A percentile compares a stretch with the other conserved stretches of the same genome.
Evolutionary conservation across 2,113 vertebrate genomes (phyloP).

Genomic region (Hoplias malabaricus): DNA sequence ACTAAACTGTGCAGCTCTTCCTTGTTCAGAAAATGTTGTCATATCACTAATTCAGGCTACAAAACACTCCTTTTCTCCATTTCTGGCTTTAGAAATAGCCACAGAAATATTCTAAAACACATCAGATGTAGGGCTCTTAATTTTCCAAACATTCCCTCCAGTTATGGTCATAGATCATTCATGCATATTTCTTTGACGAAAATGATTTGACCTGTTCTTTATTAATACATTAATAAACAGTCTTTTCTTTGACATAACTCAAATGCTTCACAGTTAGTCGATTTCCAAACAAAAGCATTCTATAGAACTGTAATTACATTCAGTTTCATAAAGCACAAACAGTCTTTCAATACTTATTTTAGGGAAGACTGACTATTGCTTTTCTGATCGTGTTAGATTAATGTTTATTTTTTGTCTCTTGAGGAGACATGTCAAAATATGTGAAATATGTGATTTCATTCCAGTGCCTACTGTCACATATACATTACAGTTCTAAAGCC

Average conservation of each 20-base stretch:
- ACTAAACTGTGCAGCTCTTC: too few relatives aligned
- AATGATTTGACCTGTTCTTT: too few relatives aligned
- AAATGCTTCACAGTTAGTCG: neutral
- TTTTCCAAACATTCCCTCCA: too few relatives aligned
- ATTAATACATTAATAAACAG: slow-evolving; percentile 16
- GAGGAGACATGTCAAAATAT: slow-evolving; percentile 2
- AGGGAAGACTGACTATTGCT: neutral
- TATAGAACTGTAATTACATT: slow-evolving; percentile 20
- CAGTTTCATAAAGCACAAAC: slow-evolving; percentile 16
- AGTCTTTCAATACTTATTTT: slow-evolving; percentile 20
- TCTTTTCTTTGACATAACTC: neutral
- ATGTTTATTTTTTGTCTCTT: neutral
- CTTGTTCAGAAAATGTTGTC: neutral
- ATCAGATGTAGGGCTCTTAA: too few relatives aligned
- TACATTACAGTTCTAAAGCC: slow-evolving; percentile 31
- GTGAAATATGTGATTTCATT: slow-evolving; percentile 23
- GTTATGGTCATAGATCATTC: too few relatives aligned
- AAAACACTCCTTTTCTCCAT: neutral
- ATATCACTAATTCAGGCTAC: too few relatives aligned
- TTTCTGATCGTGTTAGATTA: neutral
- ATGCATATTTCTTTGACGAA: too few relatives aligned
- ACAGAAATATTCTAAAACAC: neutral
- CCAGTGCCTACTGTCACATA: slow-evolving; percentile 17
- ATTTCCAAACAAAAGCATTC: slow-evolving; percentile 20
- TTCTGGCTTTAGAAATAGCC: neutral